Evolutionary conservation across 2,113 vertebrate genomes (phyloP), one percentile per base, ranked within the genome.

Genomic region (Fukomys damarensis): DNA sequence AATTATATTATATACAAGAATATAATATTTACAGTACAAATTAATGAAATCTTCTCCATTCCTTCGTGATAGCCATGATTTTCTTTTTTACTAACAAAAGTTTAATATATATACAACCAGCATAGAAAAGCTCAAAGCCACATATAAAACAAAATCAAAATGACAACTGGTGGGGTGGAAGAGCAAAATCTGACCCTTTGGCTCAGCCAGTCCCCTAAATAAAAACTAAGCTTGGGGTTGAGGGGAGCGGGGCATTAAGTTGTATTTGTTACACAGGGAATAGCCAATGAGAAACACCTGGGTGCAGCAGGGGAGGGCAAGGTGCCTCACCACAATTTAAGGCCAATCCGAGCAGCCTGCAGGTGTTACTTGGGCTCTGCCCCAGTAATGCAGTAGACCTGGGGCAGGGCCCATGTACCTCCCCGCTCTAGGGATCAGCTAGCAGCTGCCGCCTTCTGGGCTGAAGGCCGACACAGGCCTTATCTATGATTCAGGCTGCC

Each of bases 401-500:
- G 77, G 38, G 74, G 89, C 56, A 58, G 52, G 32, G 41, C 66
- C 89, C 19, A 14, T 20, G 30, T n/a, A n/a, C n/a, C 14, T 88
- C 32, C 61, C 77, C n/a, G n/a, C 17, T 35, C 58, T 52, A 43
- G 72, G 74, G 86, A 77, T 96, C 97, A n/a, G n/a, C n/a, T n/a
- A n/a, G n/a, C 97, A 97, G 97, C n/a, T n/a, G n/a, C n/a, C n/a
- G 94, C 97, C 97, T 95, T 96, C 97, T 98, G 97, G 97, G 97
- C 80, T 83, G 24, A 59, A 28, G 35, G 52, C 58, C 54, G 49
- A 61, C 46, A n/a, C n/a, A 94, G 65, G n/a, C 68, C 89, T 77
- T 58, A 41, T 74, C 59, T 76, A n/a, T 30, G 1, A 1, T 63
- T 54, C 30, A 82, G 81, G 54, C 80, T 85, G 66, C 91, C 68